phyloP scores from a whole-genome alignment of 2,888 invertebrate genomes.

The Amiota communis region DNA sequence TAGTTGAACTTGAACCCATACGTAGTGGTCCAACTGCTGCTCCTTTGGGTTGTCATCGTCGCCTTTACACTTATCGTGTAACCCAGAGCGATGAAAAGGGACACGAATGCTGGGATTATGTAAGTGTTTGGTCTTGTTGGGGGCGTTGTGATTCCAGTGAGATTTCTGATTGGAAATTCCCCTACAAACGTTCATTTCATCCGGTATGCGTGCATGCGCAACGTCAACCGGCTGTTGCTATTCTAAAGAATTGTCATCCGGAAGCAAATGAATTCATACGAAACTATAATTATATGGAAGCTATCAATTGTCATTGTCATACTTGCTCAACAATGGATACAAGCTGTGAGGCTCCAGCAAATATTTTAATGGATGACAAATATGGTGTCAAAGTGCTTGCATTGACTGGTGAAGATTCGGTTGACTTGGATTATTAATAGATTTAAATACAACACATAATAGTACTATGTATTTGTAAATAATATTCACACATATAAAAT shows the following conservation, averaged over 20 bases:
- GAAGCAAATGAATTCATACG: conserved; percentile 76
- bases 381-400: conserved; percentile 66
- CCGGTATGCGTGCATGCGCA: conserved; percentile 87
- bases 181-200: conserved; percentile 88
- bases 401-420: conserved; percentile 67
- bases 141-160: conserved; percentile 89
- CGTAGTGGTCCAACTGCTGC: conserved; percentile 69
- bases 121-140: conserved; percentile 85
- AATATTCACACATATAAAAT: too few species aligned
- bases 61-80: conserved; percentile 79
- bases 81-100: conserved; percentile 75
- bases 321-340: conserved; percentile 81
- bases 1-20: conserved; percentile 66
- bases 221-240: conserved; percentile 78
- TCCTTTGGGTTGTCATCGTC: conserved; percentile 80
- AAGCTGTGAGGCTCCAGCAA: conserved; percentile 79
- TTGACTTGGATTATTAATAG: conserved; percentile 68
- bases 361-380: conserved; percentile 66
- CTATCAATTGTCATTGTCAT: conserved; percentile 83
- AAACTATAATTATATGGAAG: conserved; percentile 85
- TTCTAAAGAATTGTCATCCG: conserved; percentile 83
- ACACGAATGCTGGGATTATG: conserved; percentile 82
- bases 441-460: neutral
- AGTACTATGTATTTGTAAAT: too few species aligned
- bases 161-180: conserved; percentile 92